phyloP scores from a whole-genome alignment of 2,888 invertebrate species.

The Lasioglossum malachurum region DNA sequence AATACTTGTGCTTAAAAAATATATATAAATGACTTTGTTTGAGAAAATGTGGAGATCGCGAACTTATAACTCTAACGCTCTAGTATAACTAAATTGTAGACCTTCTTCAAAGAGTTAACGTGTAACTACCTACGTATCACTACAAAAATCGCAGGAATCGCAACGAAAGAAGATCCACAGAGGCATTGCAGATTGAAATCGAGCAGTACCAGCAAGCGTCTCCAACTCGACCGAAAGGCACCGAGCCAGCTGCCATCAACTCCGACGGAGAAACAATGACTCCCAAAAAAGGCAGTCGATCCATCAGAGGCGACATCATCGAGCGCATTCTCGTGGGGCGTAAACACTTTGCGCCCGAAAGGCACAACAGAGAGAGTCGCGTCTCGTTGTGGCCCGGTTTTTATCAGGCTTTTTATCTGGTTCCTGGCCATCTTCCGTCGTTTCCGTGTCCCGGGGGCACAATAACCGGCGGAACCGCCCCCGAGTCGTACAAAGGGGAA shows the following conservation, averaged over 20 bases:
- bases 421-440: background rate
- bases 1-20: too few species aligned
- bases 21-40: too few species aligned
- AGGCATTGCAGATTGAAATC: too few species aligned
- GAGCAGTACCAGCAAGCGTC: too few species aligned
- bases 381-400: background rate
- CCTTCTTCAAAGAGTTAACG: too few species aligned
- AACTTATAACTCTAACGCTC: too few species aligned
- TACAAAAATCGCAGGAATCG: too few species aligned
- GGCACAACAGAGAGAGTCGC: background rate
- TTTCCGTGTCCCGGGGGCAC: slow-evolving; percentile 2
- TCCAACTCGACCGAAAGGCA: too few species aligned
- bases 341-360: background rate
- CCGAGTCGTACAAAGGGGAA: slow-evolving; percentile 2
- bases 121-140: too few species aligned
- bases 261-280: background rate
- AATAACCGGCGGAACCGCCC: background rate
- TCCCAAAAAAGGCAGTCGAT: background rate
- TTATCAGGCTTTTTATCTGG: slow-evolving; percentile 5
- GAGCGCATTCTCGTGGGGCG: background rate
- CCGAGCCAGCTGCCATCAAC: background rate
- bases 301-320: background rate
- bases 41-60: too few species aligned
- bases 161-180: background rate
- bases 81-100: too few species aligned